Evolutionary conservation across 2,888 invertebrate genomes (phyloP).

Genomic region (Chironomus tentans): DNA sequence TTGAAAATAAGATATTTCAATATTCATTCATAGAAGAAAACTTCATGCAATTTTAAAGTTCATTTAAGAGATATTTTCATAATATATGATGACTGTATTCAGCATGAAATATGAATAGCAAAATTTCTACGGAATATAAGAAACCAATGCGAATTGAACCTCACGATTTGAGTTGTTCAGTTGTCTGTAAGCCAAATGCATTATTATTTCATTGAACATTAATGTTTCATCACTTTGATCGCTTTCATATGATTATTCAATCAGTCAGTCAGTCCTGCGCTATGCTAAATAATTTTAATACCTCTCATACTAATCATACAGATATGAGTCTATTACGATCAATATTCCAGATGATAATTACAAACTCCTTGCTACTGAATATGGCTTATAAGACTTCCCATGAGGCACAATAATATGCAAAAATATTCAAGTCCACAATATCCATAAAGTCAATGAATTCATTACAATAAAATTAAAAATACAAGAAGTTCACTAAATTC

Average conservation of each 20-base stretch:
- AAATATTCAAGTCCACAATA: too few species aligned
- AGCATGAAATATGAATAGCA: neutral
- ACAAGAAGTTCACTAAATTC: neutral
- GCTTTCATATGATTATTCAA: neutral
- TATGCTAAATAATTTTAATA: too few species aligned
- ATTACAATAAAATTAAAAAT: neutral
- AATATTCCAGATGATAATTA: too few species aligned
- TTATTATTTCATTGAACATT: slow-evolving; percentile 2
- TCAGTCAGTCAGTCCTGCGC: neutral
- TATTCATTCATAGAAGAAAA: neutral
- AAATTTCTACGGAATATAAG: neutral
- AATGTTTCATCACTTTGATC: neutral
- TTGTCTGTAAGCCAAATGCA: neutral
- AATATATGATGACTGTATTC: neutral
- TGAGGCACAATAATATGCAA: too few species aligned
- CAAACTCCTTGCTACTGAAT: too few species aligned
- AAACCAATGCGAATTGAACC: slow-evolving; percentile 16
- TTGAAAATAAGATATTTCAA: too few species aligned
- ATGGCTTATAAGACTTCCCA: too few species aligned
- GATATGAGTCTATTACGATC: too few species aligned
- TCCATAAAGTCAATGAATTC: too few species aligned
- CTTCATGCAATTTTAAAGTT: slow-evolving; percentile 1
- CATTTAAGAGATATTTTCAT: neutral
- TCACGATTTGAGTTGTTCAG: neutral
- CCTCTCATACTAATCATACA: neutral